A percentile compares a stretch with the other conserved stretches of the same genome.
Evolutionary conservation across 2,113 vertebrate species (phyloP).

Genomic region (Hemiprocne comata): DNA sequence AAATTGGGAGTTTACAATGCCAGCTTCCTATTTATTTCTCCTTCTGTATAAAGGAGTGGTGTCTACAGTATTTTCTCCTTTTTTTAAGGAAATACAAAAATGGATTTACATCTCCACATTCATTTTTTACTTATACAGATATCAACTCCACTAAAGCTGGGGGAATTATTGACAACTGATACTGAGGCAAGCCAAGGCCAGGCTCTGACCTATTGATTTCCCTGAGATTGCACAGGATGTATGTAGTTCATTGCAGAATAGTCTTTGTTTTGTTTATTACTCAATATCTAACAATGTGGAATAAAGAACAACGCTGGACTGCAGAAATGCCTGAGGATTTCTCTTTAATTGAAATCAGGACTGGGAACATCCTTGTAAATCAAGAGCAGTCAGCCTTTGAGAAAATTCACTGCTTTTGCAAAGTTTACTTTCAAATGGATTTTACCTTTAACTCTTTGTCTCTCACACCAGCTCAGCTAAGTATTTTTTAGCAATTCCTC

Average conservation of each 20-base stretch:
- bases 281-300: constrained; percentile 46
- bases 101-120: neutral
- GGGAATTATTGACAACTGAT: constrained; percentile 31
- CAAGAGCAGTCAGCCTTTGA: neutral
- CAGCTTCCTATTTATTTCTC: neutral
- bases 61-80: neutral
- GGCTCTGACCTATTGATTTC: constrained; percentile 59
- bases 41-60: neutral
- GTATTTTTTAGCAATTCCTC: neutral
- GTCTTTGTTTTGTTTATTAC: constrained; percentile 66
- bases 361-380: constrained; percentile 12
- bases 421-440: constrained; percentile 7
- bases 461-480: neutral
- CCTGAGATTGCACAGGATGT: neutral
- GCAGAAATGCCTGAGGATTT: constrained; percentile 58
- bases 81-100: neutral
- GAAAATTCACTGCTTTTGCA: constrained; percentile 36
- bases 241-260: constrained; percentile 8
- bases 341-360: constrained; percentile 67
- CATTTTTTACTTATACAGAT: neutral
- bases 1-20: neutral
- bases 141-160: neutral
- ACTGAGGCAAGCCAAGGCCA: constrained; percentile 26
- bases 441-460: constrained; percentile 48
- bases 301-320: neutral